Conservation (phyloP, 2,797 vertebrate genomes). For the Coccyzus lansbergi region DNA sequence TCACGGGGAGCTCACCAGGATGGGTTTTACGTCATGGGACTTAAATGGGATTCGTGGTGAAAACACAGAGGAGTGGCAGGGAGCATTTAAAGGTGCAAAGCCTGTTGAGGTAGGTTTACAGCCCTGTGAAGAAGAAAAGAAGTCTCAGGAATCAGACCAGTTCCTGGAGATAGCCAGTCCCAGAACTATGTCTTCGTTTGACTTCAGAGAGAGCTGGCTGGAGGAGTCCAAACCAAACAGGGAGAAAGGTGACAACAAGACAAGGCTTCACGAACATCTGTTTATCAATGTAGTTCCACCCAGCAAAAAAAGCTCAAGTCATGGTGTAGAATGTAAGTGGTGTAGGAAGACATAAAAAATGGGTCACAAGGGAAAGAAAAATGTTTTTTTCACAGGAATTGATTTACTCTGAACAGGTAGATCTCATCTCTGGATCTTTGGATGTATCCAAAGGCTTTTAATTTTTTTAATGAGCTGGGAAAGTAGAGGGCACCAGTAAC, state of each 20-base stretch:
- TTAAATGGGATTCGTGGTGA: accelerated
- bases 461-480: slow-evolving; percentile 59
- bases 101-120: not conserved
- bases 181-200: not conserved
- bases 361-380: not conserved
- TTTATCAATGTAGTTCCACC: not conserved
- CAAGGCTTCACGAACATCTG: not conserved
- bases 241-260: not conserved
- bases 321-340: not conserved
- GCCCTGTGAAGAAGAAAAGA: not conserved
- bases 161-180: not conserved
- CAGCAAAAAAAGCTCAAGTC: not conserved
- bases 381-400: not conserved
- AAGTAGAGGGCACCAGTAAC: slow-evolving; percentile 44
- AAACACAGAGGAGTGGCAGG: not conserved
- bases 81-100: not conserved
- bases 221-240: not conserved
- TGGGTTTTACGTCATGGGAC: not conserved
- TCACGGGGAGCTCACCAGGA: not conserved
- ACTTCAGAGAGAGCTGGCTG: not conserved
- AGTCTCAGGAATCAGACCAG: not conserved
- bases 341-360: not conserved
- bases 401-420: not conserved
- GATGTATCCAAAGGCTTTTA: slow-evolving; percentile 32
- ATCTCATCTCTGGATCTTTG: slow-evolving; percentile 31